These are phyloP conservation scores for Aplidium turbinatum DNA, from an alignment of 23 tunicate genomes.

Conservation along the genomic window DNA sequence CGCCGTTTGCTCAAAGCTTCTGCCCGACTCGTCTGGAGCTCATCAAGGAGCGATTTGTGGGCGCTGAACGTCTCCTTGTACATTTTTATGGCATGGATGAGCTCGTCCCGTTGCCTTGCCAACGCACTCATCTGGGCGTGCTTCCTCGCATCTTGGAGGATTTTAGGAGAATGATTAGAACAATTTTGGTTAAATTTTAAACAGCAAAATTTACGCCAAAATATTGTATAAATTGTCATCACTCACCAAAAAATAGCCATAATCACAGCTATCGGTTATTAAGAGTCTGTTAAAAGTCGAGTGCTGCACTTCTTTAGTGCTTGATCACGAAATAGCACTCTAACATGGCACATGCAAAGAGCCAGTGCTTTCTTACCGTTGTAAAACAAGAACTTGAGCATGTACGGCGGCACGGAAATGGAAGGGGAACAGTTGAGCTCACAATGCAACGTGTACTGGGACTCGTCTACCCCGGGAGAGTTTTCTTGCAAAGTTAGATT, in stretches of 20 bases:
- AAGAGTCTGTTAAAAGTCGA: no score
- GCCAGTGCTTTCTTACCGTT: conserved; percentile 44
- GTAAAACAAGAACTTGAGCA: conserved; percentile 82
- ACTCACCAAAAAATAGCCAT: no score
- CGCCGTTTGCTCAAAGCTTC: conserved; percentile 54
- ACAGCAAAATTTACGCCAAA: no score
- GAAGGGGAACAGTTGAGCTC: conserved; percentile 23
- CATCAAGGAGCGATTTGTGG: conserved; percentile 49
- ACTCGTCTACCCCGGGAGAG: conserved; percentile 83
- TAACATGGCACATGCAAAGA: no score
- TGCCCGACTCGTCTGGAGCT: conserved; percentile 43
- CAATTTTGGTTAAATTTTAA: no score
- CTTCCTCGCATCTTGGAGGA: conserved; percentile 71
- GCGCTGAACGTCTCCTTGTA: conserved; percentile 63
- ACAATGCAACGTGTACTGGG: conserved; percentile 77
- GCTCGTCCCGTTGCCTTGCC: conserved; percentile 55
- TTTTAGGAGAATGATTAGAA: no score
- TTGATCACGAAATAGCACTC: no score
- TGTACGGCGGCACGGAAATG: conserved; percentile 46
- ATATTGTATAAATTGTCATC: no score
- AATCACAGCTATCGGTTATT: no score
- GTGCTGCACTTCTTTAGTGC: no score
- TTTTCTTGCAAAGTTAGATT: conserved; percentile 73
- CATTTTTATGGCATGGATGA: conserved; percentile 54
- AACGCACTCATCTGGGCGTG: conserved; percentile 79